Percentiles rank a stretch among this genome's conserved stretches.
phyloP scores from a whole-genome alignment of 92 coral and sea anemone species.

The Actinostola sp. region DNA sequence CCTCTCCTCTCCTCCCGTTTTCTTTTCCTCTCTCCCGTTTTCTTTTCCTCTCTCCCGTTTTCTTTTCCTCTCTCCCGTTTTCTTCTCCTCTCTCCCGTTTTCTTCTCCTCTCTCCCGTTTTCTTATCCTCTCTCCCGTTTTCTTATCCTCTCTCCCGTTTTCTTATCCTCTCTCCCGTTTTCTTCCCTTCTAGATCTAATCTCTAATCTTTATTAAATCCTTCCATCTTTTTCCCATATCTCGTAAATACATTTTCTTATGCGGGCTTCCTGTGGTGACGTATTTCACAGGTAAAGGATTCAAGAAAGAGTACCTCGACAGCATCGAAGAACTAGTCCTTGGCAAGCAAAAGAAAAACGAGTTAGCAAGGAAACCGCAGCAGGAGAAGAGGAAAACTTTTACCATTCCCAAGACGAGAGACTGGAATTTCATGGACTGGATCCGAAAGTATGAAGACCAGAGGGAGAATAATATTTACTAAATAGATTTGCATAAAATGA shows the following conservation, averaged over 20 bases:
- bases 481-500: not conserved
- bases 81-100: too few species aligned
- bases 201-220: too few species aligned
- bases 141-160: too few species aligned
- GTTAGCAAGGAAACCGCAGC: not conserved
- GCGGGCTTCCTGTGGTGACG: too few species aligned
- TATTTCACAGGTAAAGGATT: not conserved
- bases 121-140: too few species aligned
- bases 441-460: conserved; percentile 20
- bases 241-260: too few species aligned
- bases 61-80: too few species aligned
- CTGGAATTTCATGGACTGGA: conserved; percentile 36
- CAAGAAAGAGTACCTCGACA: conserved; percentile 8
- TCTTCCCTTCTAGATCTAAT: too few species aligned
- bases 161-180: too few species aligned
- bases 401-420: conserved; percentile 24
- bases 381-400: not conserved
- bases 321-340: conserved; percentile 41
- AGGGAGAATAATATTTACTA: not conserved
- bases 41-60: not conserved
- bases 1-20: not conserved
- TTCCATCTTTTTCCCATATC: too few species aligned
- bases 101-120: too few species aligned
- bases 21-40: not conserved
- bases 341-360: conserved; percentile 23